Percentiles rank a stretch among this genome's conserved stretches.
These are phyloP conservation scores for Eustalomyia histrio DNA, from an alignment of 2,888 invertebrate species.

Conservation along the genomic window DNA sequence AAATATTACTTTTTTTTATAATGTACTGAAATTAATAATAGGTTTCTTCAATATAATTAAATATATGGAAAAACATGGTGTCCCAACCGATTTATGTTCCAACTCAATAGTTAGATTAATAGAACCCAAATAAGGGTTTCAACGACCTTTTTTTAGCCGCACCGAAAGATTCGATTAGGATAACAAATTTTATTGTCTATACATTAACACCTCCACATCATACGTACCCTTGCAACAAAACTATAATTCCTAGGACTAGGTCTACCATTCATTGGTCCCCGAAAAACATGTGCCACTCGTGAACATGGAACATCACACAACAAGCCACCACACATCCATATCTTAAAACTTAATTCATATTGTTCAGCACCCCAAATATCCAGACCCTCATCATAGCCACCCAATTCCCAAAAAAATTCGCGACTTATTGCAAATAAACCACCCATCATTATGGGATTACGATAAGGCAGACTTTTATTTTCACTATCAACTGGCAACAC, in stretches of 20 bases:
- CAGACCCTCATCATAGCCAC: conserved; percentile 93
- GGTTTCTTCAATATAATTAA: too few relatives aligned
- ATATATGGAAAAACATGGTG: too few relatives aligned
- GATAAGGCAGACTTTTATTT: conserved; percentile 71
- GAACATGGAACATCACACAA: conserved; percentile 96
- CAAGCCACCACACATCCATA: conserved; percentile 96
- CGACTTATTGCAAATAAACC: conserved; percentile 95
- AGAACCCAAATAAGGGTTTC: too few relatives aligned
- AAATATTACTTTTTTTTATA: too few relatives aligned
- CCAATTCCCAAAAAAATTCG: conserved; percentile 96
- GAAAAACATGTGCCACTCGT: conserved; percentile 93
- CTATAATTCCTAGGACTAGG: conserved; percentile 55
- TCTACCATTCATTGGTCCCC: conserved; percentile 80
- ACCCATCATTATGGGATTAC: conserved; percentile 98
- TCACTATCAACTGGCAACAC: conserved; percentile 76
- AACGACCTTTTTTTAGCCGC: too few relatives aligned
- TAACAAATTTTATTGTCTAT: too few relatives aligned
- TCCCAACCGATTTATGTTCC: too few relatives aligned
- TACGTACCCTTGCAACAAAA: conserved; percentile 62
- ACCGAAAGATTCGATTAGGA: too few relatives aligned
- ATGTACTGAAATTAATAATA: too few relatives aligned
- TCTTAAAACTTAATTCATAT: conserved; percentile 97
- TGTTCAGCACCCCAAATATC: conserved; percentile 99
- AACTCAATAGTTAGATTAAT: too few relatives aligned
- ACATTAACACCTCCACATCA: too few relatives aligned